phyloP scores from a whole-genome alignment of 2,113 vertebrate species.

The Myodes glareolus region DNA sequence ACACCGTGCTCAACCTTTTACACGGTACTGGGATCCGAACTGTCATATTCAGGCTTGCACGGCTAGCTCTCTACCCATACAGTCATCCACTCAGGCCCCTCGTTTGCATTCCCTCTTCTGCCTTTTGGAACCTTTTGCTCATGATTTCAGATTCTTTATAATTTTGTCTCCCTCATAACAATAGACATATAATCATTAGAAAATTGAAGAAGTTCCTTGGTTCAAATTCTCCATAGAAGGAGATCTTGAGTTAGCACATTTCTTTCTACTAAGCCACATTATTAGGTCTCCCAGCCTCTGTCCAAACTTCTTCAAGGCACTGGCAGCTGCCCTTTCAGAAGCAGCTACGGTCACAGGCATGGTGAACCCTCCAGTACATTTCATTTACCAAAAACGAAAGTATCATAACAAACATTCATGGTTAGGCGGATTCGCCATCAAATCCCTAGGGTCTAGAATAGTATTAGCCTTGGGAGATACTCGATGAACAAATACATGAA shows the following conservation, averaged over 20 bases:
- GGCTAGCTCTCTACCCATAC: background rate
- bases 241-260: background rate
- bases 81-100: background rate
- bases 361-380: background rate
- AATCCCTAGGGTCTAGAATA: background rate
- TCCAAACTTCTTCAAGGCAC: background rate
- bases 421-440: background rate
- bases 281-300: background rate
- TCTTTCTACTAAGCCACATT: slow-evolving; percentile 12
- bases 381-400: background rate
- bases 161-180: slow-evolving; percentile 9
- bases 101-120: background rate
- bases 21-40: background rate
- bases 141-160: slow-evolving; percentile 13
- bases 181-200: background rate
- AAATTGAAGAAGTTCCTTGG: slow-evolving; percentile 2
- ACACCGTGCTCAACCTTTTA: background rate
- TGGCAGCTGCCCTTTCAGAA: background rate
- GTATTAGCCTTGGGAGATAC: background rate
- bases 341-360: background rate
- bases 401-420: background rate
- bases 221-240: slow-evolving; percentile 3
- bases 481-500: background rate
- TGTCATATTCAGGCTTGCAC: no score
- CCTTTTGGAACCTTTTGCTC: slow-evolving; percentile 13